Evolutionary conservation across 2,113 vertebrate species (phyloP).

Genomic region (Amblyopsis rosae): DNA sequence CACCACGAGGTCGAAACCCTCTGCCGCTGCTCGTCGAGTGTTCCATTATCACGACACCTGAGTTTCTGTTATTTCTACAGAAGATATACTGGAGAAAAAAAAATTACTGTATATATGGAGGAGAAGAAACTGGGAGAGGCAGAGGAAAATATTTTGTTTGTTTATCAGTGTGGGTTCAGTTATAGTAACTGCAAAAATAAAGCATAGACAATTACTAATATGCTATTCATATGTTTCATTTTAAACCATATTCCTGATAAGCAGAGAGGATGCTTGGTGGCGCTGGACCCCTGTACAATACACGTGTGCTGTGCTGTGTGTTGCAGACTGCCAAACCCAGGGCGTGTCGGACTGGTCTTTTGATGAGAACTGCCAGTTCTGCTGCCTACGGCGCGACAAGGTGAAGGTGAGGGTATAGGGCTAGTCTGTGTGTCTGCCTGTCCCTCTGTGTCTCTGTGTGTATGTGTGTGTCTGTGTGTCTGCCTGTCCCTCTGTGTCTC

Average conservation of each 20-base stretch:
- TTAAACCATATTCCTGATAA: no score
- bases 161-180: background rate
- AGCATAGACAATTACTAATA: background rate
- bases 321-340: conserved; percentile 92
- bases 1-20: background rate
- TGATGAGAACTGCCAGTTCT: conserved; percentile 99
- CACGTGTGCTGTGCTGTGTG: background rate
- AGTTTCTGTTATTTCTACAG: no score
- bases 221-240: background rate
- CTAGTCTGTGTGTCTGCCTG: background rate
- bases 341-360: conserved; percentile 97
- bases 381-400: conserved; percentile 97
- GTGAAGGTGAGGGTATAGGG: conserved; percentile 84
- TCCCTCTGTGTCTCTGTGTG: background rate
- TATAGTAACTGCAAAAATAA: background rate
- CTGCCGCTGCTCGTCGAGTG: no score
- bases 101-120: no score
- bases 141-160: background rate
- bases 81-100: no score
- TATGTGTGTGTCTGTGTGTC: background rate
- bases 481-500: background rate
- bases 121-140: background rate
- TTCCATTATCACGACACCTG: no score
- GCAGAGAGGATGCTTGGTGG: no score
- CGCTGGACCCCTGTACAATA: background rate